A percentile compares a stretch with the other conserved stretches of the same genome.
These are phyloP conservation scores for Cyanoliseus patagonus DNA, from an alignment of 2,113 vertebrate genomes.

Conservation along the genomic window DNA sequence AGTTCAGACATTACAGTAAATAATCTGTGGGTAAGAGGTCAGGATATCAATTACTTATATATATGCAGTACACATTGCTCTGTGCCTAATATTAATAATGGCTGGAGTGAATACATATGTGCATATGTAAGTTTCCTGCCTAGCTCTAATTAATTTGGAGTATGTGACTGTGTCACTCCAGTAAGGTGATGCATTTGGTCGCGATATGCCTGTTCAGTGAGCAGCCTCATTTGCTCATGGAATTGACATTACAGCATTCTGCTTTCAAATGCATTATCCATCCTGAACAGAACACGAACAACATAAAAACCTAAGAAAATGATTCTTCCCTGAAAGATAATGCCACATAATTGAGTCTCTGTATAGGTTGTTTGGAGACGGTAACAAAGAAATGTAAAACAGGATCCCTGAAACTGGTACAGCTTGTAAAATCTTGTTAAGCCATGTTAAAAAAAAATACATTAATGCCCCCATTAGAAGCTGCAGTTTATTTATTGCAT, in stretches of 20 bases:
- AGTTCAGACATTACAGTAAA: background rate
- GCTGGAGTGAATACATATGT: background rate
- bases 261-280: slow-evolving; percentile 67
- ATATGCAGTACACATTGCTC: background rate
- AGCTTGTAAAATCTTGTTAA: slow-evolving; percentile 84
- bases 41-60: background rate
- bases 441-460: slow-evolving; percentile 78
- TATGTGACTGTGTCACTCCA: background rate
- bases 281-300: slow-evolving; percentile 46
- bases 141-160: background rate
- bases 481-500: slow-evolving; percentile 79
- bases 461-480: slow-evolving; percentile 81
- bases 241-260: slow-evolving; percentile 41
- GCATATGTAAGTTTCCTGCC: background rate
- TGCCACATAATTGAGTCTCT: slow-evolving; percentile 76
- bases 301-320: slow-evolving; percentile 69
- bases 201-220: background rate
- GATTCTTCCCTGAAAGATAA: slow-evolving; percentile 74
- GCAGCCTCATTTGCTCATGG: slow-evolving; percentile 1
- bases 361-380: slow-evolving; percentile 75
- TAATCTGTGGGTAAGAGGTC: background rate
- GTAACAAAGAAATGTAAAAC: slow-evolving; percentile 84
- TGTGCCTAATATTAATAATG: background rate
- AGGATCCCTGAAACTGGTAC: slow-evolving; percentile 75
- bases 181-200: background rate